phyloP scores from a whole-genome alignment of 2,888 invertebrate species.

The Trissolcus brochymenae region DNA sequence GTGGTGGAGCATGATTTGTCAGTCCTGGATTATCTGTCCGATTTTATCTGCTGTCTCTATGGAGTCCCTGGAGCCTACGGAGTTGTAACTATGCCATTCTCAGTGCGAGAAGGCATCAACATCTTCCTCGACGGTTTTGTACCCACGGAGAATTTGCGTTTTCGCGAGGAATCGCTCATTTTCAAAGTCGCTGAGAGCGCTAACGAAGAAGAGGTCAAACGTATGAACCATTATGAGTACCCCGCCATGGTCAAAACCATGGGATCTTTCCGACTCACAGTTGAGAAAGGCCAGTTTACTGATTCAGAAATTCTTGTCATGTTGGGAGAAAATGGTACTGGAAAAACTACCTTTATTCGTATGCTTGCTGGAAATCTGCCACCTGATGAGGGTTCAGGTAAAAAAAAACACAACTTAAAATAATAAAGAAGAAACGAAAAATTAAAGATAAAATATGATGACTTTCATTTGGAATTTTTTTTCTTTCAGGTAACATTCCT shows the following conservation, averaged over 20 bases:
- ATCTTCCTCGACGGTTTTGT: conserved; percentile 99
- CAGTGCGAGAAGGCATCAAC: conserved; percentile 99
- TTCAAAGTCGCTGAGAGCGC: conserved; percentile 99
- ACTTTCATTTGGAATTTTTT: neutral
- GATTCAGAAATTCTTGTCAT: conserved; percentile 99
- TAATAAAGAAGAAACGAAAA: neutral
- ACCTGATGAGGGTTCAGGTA: conserved; percentile 88
- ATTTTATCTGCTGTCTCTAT: conserved; percentile 98
- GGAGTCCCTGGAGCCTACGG: conserved; percentile 99
- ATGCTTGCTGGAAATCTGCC: conserved; percentile 97
- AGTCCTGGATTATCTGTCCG: conserved; percentile 98
- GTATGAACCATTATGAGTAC: conserved; percentile 97
- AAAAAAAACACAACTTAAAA: conserved; percentile 12
- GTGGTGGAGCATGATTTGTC: conserved; percentile 99
- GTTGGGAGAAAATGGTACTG: conserved; percentile 98
- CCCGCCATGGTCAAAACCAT: conserved; percentile 93
- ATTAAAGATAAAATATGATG: neutral
- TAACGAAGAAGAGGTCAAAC: conserved; percentile 96
- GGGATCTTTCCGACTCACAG: conserved; percentile 86
- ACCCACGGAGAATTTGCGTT: conserved; percentile 98
- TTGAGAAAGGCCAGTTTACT: conserved; percentile 95
- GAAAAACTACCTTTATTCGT: conserved; percentile 99
- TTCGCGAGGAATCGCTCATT: conserved; percentile 96
- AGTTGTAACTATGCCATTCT: conserved; percentile 99
- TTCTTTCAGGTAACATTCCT: conserved; percentile 83